These are phyloP conservation scores for Octopus sinensis DNA, from an alignment of 1,140 invertebrate genomes.

Conservation along the genomic window DNA sequence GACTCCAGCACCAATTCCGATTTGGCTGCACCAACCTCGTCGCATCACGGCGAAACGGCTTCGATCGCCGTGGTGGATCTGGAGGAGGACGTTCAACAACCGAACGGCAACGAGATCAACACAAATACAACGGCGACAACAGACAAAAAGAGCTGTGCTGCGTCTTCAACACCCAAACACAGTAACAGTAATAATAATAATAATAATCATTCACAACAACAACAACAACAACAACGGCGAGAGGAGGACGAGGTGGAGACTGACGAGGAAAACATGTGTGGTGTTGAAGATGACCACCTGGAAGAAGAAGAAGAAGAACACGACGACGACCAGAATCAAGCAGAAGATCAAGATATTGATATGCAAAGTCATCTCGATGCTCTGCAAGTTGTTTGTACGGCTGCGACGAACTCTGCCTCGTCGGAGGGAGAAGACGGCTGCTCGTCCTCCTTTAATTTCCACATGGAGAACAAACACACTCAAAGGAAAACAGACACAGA, in stretches of 20 bases:
- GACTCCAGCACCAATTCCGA: background rate
- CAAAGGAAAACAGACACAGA: slow-evolving; percentile 50
- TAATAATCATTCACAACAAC: background rate
- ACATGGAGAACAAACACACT: slow-evolving; percentile 49
- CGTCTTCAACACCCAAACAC: too few species aligned
- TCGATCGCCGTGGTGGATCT: background rate
- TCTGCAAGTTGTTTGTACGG: background rate
- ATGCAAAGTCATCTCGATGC: slow-evolving; percentile 4
- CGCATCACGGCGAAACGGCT: background rate
- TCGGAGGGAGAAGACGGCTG: slow-evolving; percentile 6
- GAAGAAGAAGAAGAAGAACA: background rate
- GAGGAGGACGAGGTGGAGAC: background rate
- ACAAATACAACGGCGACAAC: background rate
- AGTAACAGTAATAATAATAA: background rate
- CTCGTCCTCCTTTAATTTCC: background rate
- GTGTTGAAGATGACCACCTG: background rate
- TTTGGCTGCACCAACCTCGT: background rate
- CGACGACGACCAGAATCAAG: background rate
- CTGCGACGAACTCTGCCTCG: background rate
- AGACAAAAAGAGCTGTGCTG: background rate
- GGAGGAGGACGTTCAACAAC: background rate
- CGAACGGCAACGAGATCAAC: background rate
- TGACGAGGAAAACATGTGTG: background rate
- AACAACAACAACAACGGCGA: background rate
- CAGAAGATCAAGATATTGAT: background rate